phyloP scores from a whole-genome alignment of 2,113 vertebrate species.

The Ariopsis seemanni region DNA sequence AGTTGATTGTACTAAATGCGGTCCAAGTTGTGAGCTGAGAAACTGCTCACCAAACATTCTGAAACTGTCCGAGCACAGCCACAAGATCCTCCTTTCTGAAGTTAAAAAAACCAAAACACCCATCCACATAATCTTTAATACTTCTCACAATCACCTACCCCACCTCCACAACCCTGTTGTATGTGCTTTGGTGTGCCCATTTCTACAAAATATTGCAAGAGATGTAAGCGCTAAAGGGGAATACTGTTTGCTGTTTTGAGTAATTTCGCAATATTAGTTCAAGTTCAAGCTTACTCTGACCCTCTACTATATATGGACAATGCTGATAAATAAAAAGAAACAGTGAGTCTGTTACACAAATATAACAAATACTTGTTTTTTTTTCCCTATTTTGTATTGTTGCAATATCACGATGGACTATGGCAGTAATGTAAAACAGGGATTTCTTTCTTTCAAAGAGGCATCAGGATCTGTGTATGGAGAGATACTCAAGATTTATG shows the following conservation, averaged over 20 bases:
- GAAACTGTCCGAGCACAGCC: conserved; percentile 9
- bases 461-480: neutral
- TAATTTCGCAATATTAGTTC: neutral
- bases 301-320: neutral
- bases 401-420: too few species aligned
- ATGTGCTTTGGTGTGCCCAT: neutral
- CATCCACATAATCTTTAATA: conserved; percentile 1
- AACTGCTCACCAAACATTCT: neutral
- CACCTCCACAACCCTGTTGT: neutral
- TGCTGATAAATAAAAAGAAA: neutral
- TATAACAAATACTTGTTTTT: neutral
- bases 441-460: neutral
- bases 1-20: neutral
- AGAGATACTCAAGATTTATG: neutral
- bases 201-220: neutral
- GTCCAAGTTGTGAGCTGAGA: neutral
- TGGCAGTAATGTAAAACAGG: neutral
- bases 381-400: neutral
- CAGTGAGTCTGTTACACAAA: neutral
- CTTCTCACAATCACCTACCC: neutral
- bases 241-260: neutral
- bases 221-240: neutral
- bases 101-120: neutral
- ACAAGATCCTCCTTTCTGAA: conserved; percentile 9
- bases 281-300: neutral